Evolutionary conservation across 2,888 invertebrate genomes (phyloP).

Genomic region (Meteorus cinctellus): DNA sequence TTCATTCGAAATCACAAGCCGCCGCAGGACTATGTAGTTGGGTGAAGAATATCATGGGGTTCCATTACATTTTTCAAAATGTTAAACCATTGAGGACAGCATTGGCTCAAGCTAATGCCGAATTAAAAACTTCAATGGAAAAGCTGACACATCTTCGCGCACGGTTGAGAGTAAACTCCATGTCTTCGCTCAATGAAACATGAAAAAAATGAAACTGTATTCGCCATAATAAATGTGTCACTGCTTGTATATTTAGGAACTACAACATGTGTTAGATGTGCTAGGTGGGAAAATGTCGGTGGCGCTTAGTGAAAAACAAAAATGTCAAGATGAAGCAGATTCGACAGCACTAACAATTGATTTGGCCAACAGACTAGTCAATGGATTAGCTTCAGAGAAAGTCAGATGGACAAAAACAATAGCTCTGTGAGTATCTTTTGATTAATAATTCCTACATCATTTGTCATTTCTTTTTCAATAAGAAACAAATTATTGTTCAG

Average conservation of each 20-base stretch:
- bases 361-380: conserved; percentile 92
- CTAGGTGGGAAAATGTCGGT: conserved; percentile 89
- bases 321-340: conserved; percentile 94
- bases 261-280: conserved; percentile 85
- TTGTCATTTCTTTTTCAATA: background rate
- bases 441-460: conserved; percentile 15
- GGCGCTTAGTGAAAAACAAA: conserved; percentile 89
- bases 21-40: conserved; percentile 95
- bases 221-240: background rate
- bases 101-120: conserved; percentile 88
- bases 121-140: conserved; percentile 86
- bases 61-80: conserved; percentile 91
- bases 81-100: conserved; percentile 94
- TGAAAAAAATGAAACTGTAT: no score
- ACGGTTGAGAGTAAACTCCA: conserved; percentile 76
- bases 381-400: conserved; percentile 94
- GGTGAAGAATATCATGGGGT: conserved; percentile 93
- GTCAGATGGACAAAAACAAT: conserved; percentile 86
- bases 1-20: conserved; percentile 89
- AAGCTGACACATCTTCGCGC: conserved; percentile 86
- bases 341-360: conserved; percentile 91
- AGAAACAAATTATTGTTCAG: conserved; percentile 69
- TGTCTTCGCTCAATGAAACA: no score
- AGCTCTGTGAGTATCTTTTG: conserved; percentile 68
- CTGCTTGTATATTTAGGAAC: conserved; percentile 72